Conservation (phyloP, 1,140 invertebrate genomes). For the Dendroctonus ponderosae region DNA sequence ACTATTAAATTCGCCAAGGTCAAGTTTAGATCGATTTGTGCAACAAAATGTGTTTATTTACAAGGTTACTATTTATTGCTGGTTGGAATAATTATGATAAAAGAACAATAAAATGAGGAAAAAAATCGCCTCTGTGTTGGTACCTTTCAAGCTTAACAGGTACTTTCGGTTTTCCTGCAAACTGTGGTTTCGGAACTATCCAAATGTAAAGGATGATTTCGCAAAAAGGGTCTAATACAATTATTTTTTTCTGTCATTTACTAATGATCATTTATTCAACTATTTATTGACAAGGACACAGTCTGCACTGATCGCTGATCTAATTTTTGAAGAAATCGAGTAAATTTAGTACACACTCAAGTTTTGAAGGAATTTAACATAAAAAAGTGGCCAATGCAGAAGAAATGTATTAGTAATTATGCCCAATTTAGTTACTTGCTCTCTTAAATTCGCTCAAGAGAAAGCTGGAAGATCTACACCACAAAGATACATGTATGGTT, state of each 20-base stretch:
- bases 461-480: too few relatives aligned
- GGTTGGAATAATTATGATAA: constrained; percentile 22
- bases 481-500: too few relatives aligned
- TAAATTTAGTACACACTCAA: neutral
- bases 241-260: neutral
- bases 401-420: too few relatives aligned
- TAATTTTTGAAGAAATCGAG: neutral
- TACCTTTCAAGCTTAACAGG: neutral
- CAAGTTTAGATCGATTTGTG: constrained; percentile 31
- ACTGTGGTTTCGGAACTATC: neutral
- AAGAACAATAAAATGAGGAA: constrained; percentile 25
- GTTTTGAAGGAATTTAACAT: neutral
- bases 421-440: too few relatives aligned
- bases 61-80: constrained; percentile 28
- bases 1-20: constrained; percentile 29
- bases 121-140: constrained; percentile 16
- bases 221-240: neutral
- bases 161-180: constrained; percentile 9
- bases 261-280: neutral
- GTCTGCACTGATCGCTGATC: neutral
- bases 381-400: too few relatives aligned
- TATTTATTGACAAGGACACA: neutral
- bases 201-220: neutral
- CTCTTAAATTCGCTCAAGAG: too few relatives aligned
- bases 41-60: constrained; percentile 31